These are phyloP conservation scores for Oxyura jamaicensis DNA, from an alignment of 2,113 vertebrate species.

Conservation along the genomic window DNA sequence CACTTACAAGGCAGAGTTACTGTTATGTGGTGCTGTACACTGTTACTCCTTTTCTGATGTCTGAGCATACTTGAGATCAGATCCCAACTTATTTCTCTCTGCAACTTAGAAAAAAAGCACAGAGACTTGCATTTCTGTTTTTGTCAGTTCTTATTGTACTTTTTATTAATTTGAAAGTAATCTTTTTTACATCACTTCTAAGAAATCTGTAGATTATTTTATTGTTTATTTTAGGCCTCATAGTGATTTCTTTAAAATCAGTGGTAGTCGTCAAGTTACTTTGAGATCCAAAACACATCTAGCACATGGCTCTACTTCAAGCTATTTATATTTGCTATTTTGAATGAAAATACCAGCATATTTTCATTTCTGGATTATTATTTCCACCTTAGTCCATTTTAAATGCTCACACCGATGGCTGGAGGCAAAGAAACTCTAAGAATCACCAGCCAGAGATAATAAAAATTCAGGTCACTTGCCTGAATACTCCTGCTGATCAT, in stretches of 20 bases:
- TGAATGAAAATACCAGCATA: neutral
- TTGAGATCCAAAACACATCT: neutral
- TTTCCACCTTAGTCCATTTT: neutral
- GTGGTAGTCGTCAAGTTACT: neutral
- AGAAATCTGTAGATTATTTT: neutral
- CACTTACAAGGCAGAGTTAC: neutral
- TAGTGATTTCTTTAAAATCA: neutral
- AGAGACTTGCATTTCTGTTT: neutral
- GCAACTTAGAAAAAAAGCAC: neutral
- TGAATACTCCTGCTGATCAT: neutral
- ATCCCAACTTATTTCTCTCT: neutral
- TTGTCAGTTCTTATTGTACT: neutral
- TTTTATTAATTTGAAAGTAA: neutral
- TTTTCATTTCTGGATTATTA: neutral
- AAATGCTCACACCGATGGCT: neutral
- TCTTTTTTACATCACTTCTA: neutral
- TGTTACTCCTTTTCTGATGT: neutral
- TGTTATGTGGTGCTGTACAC: neutral
- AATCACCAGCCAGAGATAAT: neutral
- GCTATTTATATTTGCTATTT: neutral
- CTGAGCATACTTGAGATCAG: neutral
- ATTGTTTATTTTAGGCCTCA: neutral
- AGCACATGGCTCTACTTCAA: neutral
- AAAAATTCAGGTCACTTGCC: neutral
- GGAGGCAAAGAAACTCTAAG: neutral